Conservation (phyloP, 2,888 invertebrate genomes). For the Nephrotoma appendiculata region DNA sequence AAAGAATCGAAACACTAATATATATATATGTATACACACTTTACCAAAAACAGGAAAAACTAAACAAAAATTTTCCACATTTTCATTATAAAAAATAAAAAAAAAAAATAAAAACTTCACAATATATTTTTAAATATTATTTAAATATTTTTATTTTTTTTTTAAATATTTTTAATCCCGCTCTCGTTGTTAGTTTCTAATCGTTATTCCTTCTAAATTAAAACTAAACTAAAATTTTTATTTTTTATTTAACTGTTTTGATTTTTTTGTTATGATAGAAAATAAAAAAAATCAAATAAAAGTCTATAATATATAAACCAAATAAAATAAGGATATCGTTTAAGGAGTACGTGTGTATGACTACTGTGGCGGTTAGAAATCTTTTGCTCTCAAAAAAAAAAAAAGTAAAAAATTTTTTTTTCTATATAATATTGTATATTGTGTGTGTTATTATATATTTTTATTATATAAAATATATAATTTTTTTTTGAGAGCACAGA, state of each 20-base stretch:
- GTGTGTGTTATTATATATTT: neutral
- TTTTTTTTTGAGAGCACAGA: neutral
- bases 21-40: neutral
- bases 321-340: slow-evolving; percentile 3
- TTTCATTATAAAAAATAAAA: neutral
- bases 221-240: slow-evolving; percentile 2
- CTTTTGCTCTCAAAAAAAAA: slow-evolving; percentile 17
- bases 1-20: neutral
- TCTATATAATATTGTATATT: slow-evolving; percentile 1
- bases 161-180: neutral
- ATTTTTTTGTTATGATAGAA: neutral
- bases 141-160: neutral
- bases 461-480: neutral
- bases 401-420: neutral
- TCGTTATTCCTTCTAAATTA: neutral
- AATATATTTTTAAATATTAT: neutral
- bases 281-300: slow-evolving; percentile 2
- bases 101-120: neutral
- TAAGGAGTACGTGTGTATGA: slow-evolving; percentile 14
- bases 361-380: slow-evolving; percentile 23
- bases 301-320: slow-evolving; percentile 3
- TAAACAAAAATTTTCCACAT: neutral
- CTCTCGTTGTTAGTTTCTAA: slow-evolving; percentile 2
- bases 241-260: slow-evolving; percentile 2
- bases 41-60: neutral